Percentiles rank a stretch among this genome's conserved stretches.
Evolutionary conservation across 1,140 invertebrate genomes (phyloP).

Genomic region (Drosophila albomicans): DNA sequence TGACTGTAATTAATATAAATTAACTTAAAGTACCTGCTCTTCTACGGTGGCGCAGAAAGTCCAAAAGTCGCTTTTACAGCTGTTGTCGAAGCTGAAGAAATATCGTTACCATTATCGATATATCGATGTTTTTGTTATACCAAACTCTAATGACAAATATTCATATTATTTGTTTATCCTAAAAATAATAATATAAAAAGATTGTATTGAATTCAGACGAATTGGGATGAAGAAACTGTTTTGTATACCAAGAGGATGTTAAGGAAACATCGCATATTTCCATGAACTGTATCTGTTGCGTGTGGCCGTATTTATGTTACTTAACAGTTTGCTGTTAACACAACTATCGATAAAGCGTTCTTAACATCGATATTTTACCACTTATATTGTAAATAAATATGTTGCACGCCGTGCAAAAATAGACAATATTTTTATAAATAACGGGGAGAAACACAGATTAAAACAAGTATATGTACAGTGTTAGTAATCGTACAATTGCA

Average conservation of each 20-base stretch:
- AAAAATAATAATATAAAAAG: too few species aligned
- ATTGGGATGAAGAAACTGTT: too few species aligned
- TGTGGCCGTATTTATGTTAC: conserved; percentile 10
- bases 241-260: too few species aligned
- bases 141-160: too few species aligned
- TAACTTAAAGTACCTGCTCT: conserved; percentile 32
- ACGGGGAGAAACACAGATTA: background rate
- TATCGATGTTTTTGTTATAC: background rate
- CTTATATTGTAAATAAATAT: background rate
- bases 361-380: conserved; percentile 12
- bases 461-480: background rate
- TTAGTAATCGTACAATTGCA: background rate
- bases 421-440: background rate
- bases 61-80: conserved; percentile 67
- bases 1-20: conserved; percentile 26
- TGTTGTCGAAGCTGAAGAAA: conserved; percentile 8
- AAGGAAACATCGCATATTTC: too few species aligned
- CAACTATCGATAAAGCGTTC: background rate
- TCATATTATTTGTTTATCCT: too few species aligned
- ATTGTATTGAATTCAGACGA: too few species aligned
- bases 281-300: too few species aligned
- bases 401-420: background rate
- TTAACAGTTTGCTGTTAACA: conserved; percentile 23
- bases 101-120: background rate
- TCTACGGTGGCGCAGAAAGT: conserved; percentile 55